Base-by-base conservation (phyloP, 2,113 vertebrate genomes). In the Onychorhynchus coronatus region DNA sequence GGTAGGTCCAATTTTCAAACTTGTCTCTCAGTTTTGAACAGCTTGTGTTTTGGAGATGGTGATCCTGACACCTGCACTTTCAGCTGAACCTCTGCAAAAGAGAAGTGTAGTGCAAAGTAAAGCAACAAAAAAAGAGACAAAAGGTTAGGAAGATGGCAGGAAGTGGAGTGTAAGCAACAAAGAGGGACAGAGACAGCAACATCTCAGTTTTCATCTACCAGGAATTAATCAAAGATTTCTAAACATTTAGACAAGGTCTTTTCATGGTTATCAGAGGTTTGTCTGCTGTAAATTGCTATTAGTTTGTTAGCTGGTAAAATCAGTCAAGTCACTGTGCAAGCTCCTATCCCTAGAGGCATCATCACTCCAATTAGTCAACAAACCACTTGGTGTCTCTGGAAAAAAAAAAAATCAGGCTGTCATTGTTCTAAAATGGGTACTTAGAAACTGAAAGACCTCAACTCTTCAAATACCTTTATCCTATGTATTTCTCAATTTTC, bases 261-360 rank as follows among this genome's bases (percentile, higher is more conserved):
- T 94, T 92, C 74, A 62, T 93, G 87, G 84, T 89, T 95, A 89
- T 95, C 93, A 91, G 87, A 82, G 71, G 81, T 92, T 94, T 14
- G 0, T 87, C 62, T 94, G 61, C 56, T 87, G 80, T 85, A 89
- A 96, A 85, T 84, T 91, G 74, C 71, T 89, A 46, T 95, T 87
- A 95, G 93, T 84, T 88, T 6, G 17, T 94, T 95, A 95, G 91
- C 62, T 96, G 94, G 94, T 92, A 94, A 93, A 95, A 81, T 94
- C 93, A 97, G 89, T 89, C 89, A 82, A 95, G 93, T 68, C 87
- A 85, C 53, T 41, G 77, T 91, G 91, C 95, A 97, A 85, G 66
- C 66, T 91, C 31, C 47, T 19, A 66, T 95, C 95, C 95, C 93
- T 82, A n/a, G 93, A 91, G 94, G 87, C 94, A 61, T 78, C 80